Evolutionary conservation across 2,888 invertebrate species (phyloP).

Genomic region (Osedax fenrisi): DNA sequence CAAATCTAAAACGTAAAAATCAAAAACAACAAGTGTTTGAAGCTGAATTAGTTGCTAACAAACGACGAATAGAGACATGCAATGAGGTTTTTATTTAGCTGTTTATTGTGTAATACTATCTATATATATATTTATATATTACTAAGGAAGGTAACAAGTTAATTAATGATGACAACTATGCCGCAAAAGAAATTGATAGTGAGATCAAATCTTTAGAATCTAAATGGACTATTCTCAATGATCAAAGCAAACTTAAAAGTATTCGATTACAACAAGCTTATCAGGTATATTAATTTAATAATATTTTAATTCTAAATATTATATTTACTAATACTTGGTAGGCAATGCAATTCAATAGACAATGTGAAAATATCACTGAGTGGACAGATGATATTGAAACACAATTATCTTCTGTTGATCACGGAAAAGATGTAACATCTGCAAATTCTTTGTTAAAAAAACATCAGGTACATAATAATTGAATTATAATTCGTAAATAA

Average conservation of each 20-base stretch:
- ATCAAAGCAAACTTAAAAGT: conserved; percentile 69
- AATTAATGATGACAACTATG: conserved; percentile 71
- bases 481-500: not conserved
- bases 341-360: conserved; percentile 72
- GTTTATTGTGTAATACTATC: not conserved
- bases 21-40: conserved; percentile 92
- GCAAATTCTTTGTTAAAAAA: conserved; percentile 64
- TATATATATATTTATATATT: not conserved
- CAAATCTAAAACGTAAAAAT: conserved; percentile 90
- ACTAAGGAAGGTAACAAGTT: conserved; percentile 51
- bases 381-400: conserved; percentile 83
- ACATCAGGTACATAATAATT: conserved; percentile 49
- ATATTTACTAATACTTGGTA: conserved; percentile 44
- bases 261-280: conserved; percentile 77
- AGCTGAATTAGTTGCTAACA: conserved; percentile 79
- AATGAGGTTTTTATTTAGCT: not conserved
- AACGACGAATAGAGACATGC: conserved; percentile 62
- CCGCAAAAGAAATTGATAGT: conserved; percentile 68
- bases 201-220: conserved; percentile 71
- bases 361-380: conserved; percentile 76
- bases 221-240: conserved; percentile 74
- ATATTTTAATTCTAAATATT: not conserved
- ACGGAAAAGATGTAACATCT: conserved; percentile 75
- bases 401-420: conserved; percentile 64
- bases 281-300: conserved; percentile 52